Conservation (phyloP, 2,888 invertebrate species). For the Arrhopalites spinosus region DNA sequence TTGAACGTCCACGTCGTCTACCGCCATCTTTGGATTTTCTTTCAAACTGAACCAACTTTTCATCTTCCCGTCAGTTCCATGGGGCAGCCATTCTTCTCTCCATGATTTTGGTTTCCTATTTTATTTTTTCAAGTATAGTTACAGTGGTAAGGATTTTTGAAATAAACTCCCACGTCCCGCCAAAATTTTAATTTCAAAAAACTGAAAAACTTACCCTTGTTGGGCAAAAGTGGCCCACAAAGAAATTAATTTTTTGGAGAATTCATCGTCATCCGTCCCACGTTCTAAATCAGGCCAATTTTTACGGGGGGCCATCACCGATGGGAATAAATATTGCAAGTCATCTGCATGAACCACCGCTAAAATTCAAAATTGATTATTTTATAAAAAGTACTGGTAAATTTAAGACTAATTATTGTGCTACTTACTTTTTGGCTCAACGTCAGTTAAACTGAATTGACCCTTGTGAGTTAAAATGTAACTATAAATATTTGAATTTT, state of each 20-base stretch:
- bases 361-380: not conserved
- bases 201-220: conserved; percentile 19
- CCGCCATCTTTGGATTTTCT: too few relatives aligned
- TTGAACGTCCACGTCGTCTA: too few relatives aligned
- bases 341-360: conserved; percentile 29
- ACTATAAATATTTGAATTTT: not conserved
- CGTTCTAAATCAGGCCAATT: conserved; percentile 28
- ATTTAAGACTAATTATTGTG: too few relatives aligned
- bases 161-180: too few relatives aligned
- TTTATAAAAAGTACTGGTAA: too few relatives aligned
- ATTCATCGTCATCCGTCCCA: not conserved
- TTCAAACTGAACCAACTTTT: too few relatives aligned
- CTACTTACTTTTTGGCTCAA: not conserved
- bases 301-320: not conserved
- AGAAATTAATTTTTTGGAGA: conserved; percentile 18
- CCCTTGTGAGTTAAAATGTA: not conserved
- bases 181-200: too few relatives aligned
- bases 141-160: too few relatives aligned
- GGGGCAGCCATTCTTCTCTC: too few relatives aligned
- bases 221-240: conserved; percentile 23
- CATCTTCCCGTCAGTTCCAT: too few relatives aligned
- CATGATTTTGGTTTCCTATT: too few relatives aligned
- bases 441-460: not conserved
- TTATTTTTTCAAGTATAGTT: too few relatives aligned
- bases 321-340: conserved; percentile 28